Evolutionary conservation across 2,888 invertebrate species (phyloP).

Genomic region (Laothoe populi): DNA sequence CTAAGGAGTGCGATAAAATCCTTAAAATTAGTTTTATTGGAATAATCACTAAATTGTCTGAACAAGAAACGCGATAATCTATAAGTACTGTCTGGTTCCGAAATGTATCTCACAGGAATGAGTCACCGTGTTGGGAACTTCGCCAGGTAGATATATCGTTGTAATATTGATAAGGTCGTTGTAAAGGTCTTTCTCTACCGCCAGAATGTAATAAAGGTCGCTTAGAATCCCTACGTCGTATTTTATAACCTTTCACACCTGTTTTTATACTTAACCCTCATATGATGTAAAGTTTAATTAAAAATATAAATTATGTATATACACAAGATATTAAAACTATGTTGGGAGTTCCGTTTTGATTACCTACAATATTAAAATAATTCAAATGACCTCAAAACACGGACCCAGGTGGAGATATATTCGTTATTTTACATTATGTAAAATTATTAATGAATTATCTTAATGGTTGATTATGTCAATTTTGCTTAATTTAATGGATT

Average conservation of each 20-base stretch:
- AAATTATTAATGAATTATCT: conserved; percentile 1
- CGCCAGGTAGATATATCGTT: too few relatives aligned
- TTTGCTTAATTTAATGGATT: not conserved
- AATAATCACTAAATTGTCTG: too few relatives aligned
- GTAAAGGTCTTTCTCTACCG: too few relatives aligned
- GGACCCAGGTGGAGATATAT: conserved; percentile 37
- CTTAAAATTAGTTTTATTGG: too few relatives aligned
- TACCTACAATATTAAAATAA: conserved; percentile 44
- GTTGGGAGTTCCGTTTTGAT: conserved; percentile 45
- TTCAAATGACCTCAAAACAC: conserved; percentile 49
- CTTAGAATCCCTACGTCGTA: too few relatives aligned
- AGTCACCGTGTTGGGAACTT: too few relatives aligned
- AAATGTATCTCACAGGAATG: too few relatives aligned
- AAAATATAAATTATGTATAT: conserved; percentile 27
- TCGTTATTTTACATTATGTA: conserved; percentile 26
- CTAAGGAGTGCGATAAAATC: too few relatives aligned
- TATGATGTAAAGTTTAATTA: conserved; percentile 13
- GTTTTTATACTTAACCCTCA: not conserved
- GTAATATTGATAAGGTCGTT: too few relatives aligned
- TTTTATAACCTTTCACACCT: not conserved
- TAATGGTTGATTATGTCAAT: not conserved
- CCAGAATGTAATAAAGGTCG: too few relatives aligned
- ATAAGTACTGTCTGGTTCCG: too few relatives aligned
- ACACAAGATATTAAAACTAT: conserved; percentile 32
- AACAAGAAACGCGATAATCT: too few relatives aligned